Evolutionary conservation across 2,888 invertebrate species (phyloP).

Genomic region (Lamellibrachia columna): DNA sequence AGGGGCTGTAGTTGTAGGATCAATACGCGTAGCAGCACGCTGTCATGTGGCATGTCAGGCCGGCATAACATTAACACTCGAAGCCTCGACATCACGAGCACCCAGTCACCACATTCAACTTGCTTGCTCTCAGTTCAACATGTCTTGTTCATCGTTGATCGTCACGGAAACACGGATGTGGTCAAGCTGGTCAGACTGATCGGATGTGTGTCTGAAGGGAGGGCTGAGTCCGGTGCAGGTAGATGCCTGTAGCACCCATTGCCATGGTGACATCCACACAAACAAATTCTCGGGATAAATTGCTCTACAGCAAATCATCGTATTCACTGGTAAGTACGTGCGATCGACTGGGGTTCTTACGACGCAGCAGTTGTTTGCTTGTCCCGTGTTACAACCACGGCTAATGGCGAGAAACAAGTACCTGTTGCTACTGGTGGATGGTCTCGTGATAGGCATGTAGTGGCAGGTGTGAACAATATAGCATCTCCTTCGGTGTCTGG

Average conservation of each 20-base stretch:
- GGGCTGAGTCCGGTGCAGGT: not conserved
- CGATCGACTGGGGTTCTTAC: not conserved
- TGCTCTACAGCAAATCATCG: constrained; percentile 30
- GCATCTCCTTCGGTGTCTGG: not conserved
- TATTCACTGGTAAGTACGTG: constrained; percentile 28
- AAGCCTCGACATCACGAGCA: not conserved
- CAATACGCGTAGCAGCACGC: not conserved
- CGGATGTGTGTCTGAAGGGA: not conserved
- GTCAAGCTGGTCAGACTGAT: constrained; percentile 13
- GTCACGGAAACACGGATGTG: not conserved
- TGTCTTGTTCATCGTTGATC: not conserved
- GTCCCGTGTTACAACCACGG: not conserved
- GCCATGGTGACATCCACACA: constrained; percentile 31
- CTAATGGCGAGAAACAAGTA: not conserved
- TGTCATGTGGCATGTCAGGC: not conserved
- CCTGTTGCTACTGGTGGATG: not conserved
- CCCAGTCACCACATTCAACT: not conserved
- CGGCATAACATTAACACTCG: not conserved
- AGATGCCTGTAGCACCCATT: constrained; percentile 13
- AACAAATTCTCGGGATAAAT: constrained; percentile 31
- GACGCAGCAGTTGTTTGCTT: not conserved
- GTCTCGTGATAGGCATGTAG: not conserved
- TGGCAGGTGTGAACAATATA: not conserved
- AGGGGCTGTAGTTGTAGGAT: constrained; percentile 2
- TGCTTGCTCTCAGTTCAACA: not conserved